Conservation (phyloP, 2,113 vertebrate genomes). For the Psittacula cyanocephala region DNA sequence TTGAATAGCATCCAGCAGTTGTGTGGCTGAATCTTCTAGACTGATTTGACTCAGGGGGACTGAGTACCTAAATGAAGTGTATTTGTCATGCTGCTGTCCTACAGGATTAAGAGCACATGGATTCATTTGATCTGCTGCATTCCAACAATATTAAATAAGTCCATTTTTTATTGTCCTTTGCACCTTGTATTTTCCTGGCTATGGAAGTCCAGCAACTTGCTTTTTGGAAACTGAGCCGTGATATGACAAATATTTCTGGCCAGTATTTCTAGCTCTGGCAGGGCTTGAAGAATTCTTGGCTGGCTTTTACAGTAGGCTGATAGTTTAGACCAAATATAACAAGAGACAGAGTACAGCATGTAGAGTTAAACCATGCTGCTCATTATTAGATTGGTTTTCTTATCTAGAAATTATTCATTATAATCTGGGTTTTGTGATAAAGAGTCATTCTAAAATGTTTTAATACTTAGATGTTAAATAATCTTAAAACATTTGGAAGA, state of each 20-base stretch:
- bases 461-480: background rate
- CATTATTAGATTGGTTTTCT: background rate
- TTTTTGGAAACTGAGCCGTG: constrained; percentile 20
- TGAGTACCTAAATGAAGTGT: constrained; percentile 7
- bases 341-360: background rate
- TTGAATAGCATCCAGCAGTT: constrained; percentile 4
- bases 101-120: background rate
- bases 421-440: background rate
- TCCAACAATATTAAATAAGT: background rate
- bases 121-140: constrained; percentile 11
- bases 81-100: constrained; percentile 29
- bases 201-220: background rate
- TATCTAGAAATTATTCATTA: background rate
- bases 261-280: constrained; percentile 29
- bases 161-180: constrained; percentile 19
- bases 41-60: background rate
- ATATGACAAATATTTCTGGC: constrained; percentile 30
- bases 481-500: background rate
- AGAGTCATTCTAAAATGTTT: background rate
- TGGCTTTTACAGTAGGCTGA: constrained; percentile 11
- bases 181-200: constrained; percentile 10
- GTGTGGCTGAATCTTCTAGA: background rate
- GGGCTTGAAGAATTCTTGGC: constrained; percentile 46
- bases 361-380: background rate
- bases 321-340: constrained; percentile 21